Percentiles rank a stretch among this genome's conserved stretches.
These are phyloP conservation scores for Atractosteus spatula DNA, from an alignment of 2,113 vertebrate species.

Conservation along the genomic window DNA sequence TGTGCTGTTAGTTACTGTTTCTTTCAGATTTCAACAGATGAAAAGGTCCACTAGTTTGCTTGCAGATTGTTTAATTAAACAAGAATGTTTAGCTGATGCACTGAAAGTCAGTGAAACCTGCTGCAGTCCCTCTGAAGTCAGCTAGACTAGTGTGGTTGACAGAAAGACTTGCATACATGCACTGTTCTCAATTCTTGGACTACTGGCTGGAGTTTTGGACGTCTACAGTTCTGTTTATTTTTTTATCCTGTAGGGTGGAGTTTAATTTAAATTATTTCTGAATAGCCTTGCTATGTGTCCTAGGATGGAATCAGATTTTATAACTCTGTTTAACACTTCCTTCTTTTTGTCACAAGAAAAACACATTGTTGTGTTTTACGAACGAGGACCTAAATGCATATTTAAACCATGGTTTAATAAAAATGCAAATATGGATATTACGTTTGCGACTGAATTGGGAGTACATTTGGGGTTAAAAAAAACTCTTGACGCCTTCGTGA, in stretches of 20 bases:
- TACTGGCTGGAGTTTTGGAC: not conserved
- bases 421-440: conserved; percentile 32
- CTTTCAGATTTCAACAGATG: no score
- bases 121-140: no score
- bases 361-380: conserved; percentile 39
- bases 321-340: conserved; percentile 36
- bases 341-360: conserved; percentile 33
- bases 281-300: no score
- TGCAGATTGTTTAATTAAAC: no score
- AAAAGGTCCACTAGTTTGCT: no score
- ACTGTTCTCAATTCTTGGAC: not conserved
- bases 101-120: no score
- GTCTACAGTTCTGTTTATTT: conserved; percentile 22
- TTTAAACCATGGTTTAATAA: conserved; percentile 58
- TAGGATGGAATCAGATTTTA: conserved; percentile 37
- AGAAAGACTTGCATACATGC: not conserved
- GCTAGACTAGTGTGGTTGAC: no score
- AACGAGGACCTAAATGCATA: conserved; percentile 41
- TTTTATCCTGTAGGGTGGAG: conserved; percentile 25
- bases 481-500: no score
- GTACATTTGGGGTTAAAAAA: no score
- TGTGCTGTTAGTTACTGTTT: no score
- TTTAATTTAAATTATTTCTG: conserved; percentile 29
- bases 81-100: no score
- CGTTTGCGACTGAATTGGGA: no score